These are phyloP conservation scores for Eupithecia exiguata DNA, from an alignment of 2,888 invertebrate genomes.

Conservation along the genomic window DNA sequence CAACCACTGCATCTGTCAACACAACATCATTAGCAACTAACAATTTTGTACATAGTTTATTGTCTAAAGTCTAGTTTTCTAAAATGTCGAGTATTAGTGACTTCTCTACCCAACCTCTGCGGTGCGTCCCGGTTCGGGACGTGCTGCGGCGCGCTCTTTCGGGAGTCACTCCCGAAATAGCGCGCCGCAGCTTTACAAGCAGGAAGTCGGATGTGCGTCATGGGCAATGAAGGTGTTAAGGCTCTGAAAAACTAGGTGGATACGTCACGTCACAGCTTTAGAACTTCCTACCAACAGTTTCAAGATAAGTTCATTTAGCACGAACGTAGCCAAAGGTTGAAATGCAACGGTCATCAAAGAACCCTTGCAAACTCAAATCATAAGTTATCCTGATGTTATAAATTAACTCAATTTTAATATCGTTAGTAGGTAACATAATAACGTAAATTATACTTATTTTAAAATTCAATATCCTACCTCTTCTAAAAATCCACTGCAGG, in stretches of 20 bases:
- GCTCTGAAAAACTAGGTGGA: not conserved
- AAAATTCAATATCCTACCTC: slow-evolving; percentile 38
- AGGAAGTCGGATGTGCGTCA: not conserved
- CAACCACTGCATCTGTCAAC: slow-evolving; percentile 61
- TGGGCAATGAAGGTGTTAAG: not conserved
- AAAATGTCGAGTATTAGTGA: not conserved
- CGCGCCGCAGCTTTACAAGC: not conserved
- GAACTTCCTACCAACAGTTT: not conserved
- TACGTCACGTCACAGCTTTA: not conserved
- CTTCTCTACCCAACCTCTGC: not conserved
- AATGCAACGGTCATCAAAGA: not conserved
- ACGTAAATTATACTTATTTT: not conserved
- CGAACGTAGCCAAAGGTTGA: not conserved
- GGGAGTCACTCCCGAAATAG: not conserved
- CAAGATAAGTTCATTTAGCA: not conserved
- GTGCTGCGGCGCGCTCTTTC: too few species aligned
- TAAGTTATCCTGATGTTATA: not conserved
- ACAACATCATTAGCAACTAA: not conserved
- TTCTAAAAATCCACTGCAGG: not conserved
- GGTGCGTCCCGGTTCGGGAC: not conserved
- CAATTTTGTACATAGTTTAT: not conserved
- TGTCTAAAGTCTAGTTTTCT: not conserved
- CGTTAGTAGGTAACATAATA: not conserved
- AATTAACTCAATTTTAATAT: not conserved
- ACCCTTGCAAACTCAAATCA: not conserved